Conservation (phyloP, 2,797 vertebrate genomes). For the Bradypodion ventrale region DNA sequence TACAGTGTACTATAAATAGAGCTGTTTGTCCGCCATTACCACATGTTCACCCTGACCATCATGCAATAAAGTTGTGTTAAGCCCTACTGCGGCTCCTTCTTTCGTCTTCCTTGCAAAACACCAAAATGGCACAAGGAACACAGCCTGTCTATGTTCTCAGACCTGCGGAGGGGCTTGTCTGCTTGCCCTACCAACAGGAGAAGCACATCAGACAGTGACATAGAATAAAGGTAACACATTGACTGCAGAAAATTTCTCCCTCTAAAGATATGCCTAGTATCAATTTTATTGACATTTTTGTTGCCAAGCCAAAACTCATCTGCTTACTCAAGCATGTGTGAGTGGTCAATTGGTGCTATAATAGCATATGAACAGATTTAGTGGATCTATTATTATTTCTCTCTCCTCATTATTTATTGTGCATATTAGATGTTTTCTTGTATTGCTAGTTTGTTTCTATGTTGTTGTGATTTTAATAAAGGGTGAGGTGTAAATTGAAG, state of each 20-base stretch:
- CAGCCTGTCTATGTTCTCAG: background rate
- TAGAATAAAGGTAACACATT: background rate
- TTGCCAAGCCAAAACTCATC: background rate
- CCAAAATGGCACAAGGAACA: background rate
- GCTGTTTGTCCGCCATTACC: no score
- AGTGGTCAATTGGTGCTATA: background rate
- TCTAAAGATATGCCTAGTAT: background rate
- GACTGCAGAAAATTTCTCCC: background rate
- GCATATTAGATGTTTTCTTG: background rate
- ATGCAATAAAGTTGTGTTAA: no score
- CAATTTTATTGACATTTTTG: background rate
- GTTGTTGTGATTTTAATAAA: background rate
- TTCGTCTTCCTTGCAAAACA: no score
- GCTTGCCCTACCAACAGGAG: background rate
- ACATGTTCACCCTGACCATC: no score
- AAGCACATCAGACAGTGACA: background rate
- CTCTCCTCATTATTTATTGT: background rate
- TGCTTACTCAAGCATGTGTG: background rate
- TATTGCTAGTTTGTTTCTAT: background rate
- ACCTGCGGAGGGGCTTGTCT: background rate
- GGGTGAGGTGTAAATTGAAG: background rate
- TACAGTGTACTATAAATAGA: no score
- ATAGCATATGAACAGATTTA: background rate
- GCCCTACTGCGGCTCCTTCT: no score
- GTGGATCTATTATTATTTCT: background rate